Evolutionary conservation across 2,888 invertebrate species (phyloP), one percentile per base, ranked within the genome.

Genomic region (Orthosia gothica): DNA sequence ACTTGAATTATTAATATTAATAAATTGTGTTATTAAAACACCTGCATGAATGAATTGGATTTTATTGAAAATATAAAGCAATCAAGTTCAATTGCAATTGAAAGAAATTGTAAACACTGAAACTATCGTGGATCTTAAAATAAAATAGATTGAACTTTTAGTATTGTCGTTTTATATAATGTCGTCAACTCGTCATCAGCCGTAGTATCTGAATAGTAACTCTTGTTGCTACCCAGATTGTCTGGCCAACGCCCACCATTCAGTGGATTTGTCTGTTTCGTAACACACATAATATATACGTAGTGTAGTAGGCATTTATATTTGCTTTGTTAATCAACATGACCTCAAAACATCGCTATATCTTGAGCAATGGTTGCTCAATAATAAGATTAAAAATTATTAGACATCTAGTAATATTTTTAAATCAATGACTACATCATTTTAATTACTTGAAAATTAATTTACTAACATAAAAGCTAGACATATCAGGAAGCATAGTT

Each of bases 231-330:
- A 88, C 82, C 86, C 76, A 74, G 70, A 85, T 81, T 80, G 70
- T 77, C 78, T 66, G 85, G 80, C 82, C 84, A 84, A 89, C 89
- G 87, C 89, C 89, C 88, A 89, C 87, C 63, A 81, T 71, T 78
- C 15, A 80, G 20, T 49, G 32, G 65, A 76, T 87, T 85, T 76
- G 76, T 82, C 74, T 72, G 79, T 80, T 79, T 74, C 64, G 68
- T 62, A 79, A 70, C 15, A 64, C n/a, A 79, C 81, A 13, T 47
- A 18, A 79, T 81, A 16, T 47, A 18, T 45, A 40, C 52, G 15
- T 49, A 52, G 16, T 52, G 52, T 84, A 66, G 70, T 67, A 71
- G 50, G 20, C 13, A 76, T 50, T 16, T 45, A 20, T 13, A 47
- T 13, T 23, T 54, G n/a, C 20, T 59, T 67, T 66, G 70, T 83